A percentile compares a stretch with the other conserved stretches of the same genome.
phyloP scores from a whole-genome alignment of 2,113 vertebrate species.

The Leptodactylus fuscus region DNA sequence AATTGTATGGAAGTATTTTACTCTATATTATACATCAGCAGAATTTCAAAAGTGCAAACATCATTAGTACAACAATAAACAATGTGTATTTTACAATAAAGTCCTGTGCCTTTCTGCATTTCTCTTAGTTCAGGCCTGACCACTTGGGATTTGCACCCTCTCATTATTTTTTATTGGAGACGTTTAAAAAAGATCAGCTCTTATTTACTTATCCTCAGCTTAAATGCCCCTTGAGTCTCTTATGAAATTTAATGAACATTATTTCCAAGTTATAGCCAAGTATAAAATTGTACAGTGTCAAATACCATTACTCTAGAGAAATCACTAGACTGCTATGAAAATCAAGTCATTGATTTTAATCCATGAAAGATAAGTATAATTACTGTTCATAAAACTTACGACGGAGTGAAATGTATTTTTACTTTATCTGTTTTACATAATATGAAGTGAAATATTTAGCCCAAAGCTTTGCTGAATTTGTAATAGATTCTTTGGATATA shows the following conservation, averaged over 20 bases:
- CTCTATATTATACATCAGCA: no score
- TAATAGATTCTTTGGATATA: conserved; percentile 13
- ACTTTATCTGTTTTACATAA: conserved; percentile 23
- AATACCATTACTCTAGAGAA: conserved; percentile 20
- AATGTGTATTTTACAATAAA: background rate
- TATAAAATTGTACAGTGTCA: conserved; percentile 30
- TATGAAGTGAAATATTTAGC: conserved; percentile 4
- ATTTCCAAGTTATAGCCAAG: conserved; percentile 31
- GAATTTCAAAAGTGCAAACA: no score
- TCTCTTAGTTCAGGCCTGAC: no score
- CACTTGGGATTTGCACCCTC: background rate
- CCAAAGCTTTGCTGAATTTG: conserved; percentile 13
- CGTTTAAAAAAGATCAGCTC: conserved; percentile 31
- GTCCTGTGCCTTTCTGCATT: background rate
- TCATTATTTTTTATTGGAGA: conserved; percentile 37
- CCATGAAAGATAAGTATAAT: conserved; percentile 22
- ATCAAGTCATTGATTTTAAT: conserved; percentile 31
- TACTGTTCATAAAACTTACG: background rate
- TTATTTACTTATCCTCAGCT: conserved; percentile 1
- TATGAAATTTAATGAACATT: conserved; percentile 20
- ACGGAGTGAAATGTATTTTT: conserved; percentile 1
- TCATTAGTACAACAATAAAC: no score
- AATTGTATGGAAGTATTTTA: background rate
- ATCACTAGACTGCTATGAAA: conserved; percentile 18
- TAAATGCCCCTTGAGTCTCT: conserved; percentile 6